Base-by-base conservation (phyloP, 2,797 vertebrate genomes). In the Danio tinwini region DNA sequence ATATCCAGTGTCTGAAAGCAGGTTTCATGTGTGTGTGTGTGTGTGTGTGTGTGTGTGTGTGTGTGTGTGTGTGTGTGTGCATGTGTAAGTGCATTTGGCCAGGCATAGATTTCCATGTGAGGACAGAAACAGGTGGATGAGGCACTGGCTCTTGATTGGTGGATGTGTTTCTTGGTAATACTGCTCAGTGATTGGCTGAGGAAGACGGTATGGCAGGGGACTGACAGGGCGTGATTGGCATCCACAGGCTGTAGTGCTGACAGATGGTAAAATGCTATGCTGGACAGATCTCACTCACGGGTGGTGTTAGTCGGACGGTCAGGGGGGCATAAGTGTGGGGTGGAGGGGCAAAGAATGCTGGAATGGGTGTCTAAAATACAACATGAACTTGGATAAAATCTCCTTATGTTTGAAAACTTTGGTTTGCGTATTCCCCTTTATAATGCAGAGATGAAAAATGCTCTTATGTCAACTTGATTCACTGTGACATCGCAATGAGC, bases 261-360 rank as follows among this genome's bases (percentile, higher is more conserved):
- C 93, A 93, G 92, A 92, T 93, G 92, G 92, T 81, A 88, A 91
- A 92, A 88, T 88, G 89, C 83, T 86, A 74, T 71, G 82, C 84
- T 91, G 85, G 86, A 86, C 72, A 64, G 84, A 87, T 85, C 62
- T 59, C n/a, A 13, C 74, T 67, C 16, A 65, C 76, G 70, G 56
- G 78, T 59, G 70, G 56, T 68, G 56, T 74, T 83, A 58, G 78
- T 75, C 78, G 56, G 74, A 29, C 3, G 73, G 84, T 82, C 78
- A 65, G 83, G 59, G 82, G 81, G 83, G 79, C 85, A 85, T 84
- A 17, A 13, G 49, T 52, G 49, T 4, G 55, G 21, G 2, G 29
- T 61, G 16, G 17, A 44, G 65, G 56, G 56, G 56, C 17, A 17
- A 70, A 50, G 55, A 61, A 70, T 78, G 45, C n/a, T 9, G 67